Base-by-base conservation (phyloP, 2,888 invertebrate species). In the Rhyacophila evoluta region DNA sequence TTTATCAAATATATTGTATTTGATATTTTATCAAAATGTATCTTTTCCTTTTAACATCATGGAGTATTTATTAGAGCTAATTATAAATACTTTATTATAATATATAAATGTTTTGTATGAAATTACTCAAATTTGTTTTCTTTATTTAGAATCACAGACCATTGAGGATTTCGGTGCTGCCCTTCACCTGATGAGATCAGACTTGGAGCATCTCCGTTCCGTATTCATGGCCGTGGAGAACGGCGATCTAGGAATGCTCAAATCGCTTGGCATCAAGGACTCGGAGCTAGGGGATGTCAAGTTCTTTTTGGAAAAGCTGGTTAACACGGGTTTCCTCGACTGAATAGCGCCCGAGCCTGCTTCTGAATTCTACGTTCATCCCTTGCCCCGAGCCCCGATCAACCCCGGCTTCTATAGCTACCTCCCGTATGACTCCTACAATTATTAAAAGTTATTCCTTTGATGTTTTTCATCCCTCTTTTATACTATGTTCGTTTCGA, bases 211-310 rank as follows among this genome's bases (percentile, higher is more conserved):
- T 86, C 91, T 98, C 81, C 95, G 97, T 86, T 96, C 96, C 1
- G 97, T 98, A 33, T 97, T 98, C 88, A 96, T 97, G 94, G 97
- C 97, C 8, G 97, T 97, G 36, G 97, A 97, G 87, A 97, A 97
- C 86, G 97, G 97, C 11, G 97, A 98, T 87, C 91, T 97, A 81
- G 97, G 97, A 80, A 96, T 97, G 95, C 91, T 98, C 80, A 97
- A 97, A 86, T 96, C 97, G 10, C 91, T 98, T 82, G 97, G 97
- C 83, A 97, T 98, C 88, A 97, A 97, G 88, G 97, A 98, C 87
- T 97, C 97, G 0, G 97, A 97, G 86, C 91, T 98, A 82, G 97
- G 97, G 15, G 97, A 98, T 86, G 97, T 98, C 77, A 97, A 97
- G 87, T 97, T 97, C 90, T 98, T 98, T 92, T 92, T 98, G 85